phyloP scores from a whole-genome alignment of 2,113 vertebrate species.

The Etheostoma cragini region DNA sequence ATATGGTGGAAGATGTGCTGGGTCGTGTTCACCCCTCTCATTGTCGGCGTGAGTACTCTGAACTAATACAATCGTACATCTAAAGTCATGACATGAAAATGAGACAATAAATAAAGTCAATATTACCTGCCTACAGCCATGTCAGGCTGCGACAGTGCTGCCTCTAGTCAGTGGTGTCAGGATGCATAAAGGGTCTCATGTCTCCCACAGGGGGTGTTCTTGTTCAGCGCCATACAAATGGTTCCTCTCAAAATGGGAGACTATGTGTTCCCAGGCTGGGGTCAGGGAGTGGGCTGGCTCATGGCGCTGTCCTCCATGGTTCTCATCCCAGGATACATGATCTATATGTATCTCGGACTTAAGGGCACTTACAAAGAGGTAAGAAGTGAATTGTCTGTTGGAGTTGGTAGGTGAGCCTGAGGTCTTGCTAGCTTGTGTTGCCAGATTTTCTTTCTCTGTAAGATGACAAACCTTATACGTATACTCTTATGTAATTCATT shows the following conservation, averaged over 20 bases:
- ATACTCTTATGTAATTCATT: slow-evolving; percentile 4
- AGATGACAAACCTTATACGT: background rate
- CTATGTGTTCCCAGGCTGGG: slow-evolving; percentile 97
- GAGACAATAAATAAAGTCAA: slow-evolving; percentile 76
- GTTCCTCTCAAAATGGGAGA: slow-evolving; percentile 96
- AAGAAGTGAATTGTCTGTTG: slow-evolving; percentile 49
- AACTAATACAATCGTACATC: slow-evolving; percentile 53
- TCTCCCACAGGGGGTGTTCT: slow-evolving; percentile 92
- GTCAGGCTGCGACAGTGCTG: slow-evolving; percentile 36
- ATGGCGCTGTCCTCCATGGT: slow-evolving; percentile 99
- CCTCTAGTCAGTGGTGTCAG: slow-evolving; percentile 64
- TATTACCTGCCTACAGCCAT: slow-evolving; percentile 64
- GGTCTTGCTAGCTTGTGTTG: background rate
- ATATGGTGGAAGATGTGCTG: slow-evolving; percentile 99
- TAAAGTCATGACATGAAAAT: slow-evolving; percentile 68
- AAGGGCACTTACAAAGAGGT: slow-evolving; percentile 99
- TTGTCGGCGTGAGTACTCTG: slow-evolving; percentile 91
- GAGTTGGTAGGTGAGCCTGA: background rate
- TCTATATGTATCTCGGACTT: slow-evolving; percentile 93
- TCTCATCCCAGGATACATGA: slow-evolving; percentile 98
- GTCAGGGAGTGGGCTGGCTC: slow-evolving; percentile 98
- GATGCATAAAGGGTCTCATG: slow-evolving; percentile 73
- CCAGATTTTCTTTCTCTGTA: background rate
- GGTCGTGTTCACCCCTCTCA: slow-evolving; percentile 96
- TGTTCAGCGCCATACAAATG: slow-evolving; percentile 98